These are phyloP conservation scores for Sebastes reedi DNA, from an alignment of 2,797 vertebrate species.

Conservation along the genomic window DNA sequence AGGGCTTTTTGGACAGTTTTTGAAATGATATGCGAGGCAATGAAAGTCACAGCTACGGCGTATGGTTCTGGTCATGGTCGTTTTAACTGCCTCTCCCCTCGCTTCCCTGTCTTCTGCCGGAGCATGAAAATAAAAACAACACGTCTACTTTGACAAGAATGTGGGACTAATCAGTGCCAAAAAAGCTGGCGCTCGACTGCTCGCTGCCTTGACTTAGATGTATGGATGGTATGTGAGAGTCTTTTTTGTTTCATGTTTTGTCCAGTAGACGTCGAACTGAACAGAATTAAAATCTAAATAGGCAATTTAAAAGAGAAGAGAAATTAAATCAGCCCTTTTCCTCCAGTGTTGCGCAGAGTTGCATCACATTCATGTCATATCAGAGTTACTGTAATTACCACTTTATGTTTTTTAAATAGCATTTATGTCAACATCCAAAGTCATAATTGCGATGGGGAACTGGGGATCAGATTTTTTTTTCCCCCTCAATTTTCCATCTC, in stretches of 20 bases:
- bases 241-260: constrained; percentile 1
- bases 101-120: constrained; percentile 45
- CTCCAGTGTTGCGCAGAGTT: neutral
- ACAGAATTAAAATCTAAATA: neutral
- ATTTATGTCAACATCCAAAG: neutral
- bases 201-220: constrained; percentile 41
- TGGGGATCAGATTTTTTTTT: neutral
- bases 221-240: constrained; percentile 42
- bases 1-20: constrained; percentile 55
- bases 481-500: neutral
- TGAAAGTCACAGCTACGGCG: constrained; percentile 70
- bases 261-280: neutral
- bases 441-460: neutral
- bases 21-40: constrained; percentile 63
- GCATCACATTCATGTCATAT: neutral
- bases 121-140: constrained; percentile 73
- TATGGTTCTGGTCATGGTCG: constrained; percentile 69
- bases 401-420: neutral
- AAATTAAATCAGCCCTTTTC: neutral
- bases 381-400: neutral
- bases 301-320: neutral
- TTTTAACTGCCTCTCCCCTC: constrained; percentile 51
- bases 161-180: constrained; percentile 66
- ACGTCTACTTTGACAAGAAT: constrained; percentile 68
- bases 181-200: constrained; percentile 19